Conservation (phyloP, 2,797 vertebrate genomes). For the Hippoglossus hippoglossus region DNA sequence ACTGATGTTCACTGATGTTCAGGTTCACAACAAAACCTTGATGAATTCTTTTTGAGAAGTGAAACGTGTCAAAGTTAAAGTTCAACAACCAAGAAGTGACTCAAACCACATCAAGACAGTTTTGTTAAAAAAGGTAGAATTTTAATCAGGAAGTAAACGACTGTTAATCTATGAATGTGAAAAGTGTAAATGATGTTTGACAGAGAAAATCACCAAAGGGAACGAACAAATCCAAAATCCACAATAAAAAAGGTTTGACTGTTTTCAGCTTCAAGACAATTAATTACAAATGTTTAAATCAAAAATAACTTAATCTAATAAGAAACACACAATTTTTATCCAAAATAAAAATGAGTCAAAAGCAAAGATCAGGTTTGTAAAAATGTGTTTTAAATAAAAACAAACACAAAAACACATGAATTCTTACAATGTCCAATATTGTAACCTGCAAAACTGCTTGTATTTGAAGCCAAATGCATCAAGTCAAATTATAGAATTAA, state of each 20-base stretch:
- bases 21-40: too few relatives aligned
- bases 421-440: neutral
- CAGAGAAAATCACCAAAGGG: neutral
- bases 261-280: neutral
- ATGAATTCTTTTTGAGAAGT: too few relatives aligned
- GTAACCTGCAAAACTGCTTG: neutral
- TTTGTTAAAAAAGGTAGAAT: neutral
- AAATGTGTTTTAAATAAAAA: constrained; percentile 2
- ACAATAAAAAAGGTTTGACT: neutral
- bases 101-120: neutral
- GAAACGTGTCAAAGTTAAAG: too few relatives aligned
- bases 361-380: constrained; percentile 5
- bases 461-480: too few relatives aligned
- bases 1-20: too few relatives aligned
- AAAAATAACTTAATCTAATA: constrained; percentile 41
- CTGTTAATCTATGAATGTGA: neutral
- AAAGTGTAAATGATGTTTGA: neutral
- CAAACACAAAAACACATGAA: neutral
- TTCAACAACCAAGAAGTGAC: too few relatives aligned
- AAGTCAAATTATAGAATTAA: too few relatives aligned
- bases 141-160: neutral
- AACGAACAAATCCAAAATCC: too few relatives aligned
- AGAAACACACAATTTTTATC: constrained; percentile 46
- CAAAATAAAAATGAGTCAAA: constrained; percentile 4
- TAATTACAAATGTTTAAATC: constrained; percentile 13